Conservation (phyloP, 2,888 invertebrate species). For the Cephonodes hylas region DNA sequence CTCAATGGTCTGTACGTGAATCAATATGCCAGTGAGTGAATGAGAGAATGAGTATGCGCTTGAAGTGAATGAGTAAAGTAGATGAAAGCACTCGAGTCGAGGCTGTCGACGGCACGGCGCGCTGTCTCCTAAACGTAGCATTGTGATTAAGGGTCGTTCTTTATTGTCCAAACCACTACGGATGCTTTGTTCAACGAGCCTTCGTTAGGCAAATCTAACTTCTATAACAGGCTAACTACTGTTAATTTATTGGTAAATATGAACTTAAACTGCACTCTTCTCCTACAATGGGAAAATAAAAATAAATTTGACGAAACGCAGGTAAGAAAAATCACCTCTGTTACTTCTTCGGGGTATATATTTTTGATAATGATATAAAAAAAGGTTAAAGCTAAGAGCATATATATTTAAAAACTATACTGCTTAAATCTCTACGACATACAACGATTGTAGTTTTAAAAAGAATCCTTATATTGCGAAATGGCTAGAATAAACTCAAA, state of each 20-base stretch:
- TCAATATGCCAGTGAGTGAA: slow-evolving; percentile 16
- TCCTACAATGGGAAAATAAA: too few relatives aligned
- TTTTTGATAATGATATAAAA: too few relatives aligned
- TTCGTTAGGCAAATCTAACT: not conserved
- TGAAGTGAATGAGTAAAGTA: slow-evolving; percentile 34
- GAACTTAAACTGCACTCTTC: too few relatives aligned
- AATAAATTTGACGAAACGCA: too few relatives aligned
- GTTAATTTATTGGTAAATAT: not conserved
- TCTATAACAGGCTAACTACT: not conserved
- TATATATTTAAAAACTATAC: too few relatives aligned
- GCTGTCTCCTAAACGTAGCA: slow-evolving; percentile 31
- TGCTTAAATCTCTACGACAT: too few relatives aligned
- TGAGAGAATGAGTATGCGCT: slow-evolving; percentile 19
- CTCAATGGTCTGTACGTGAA: not conserved
- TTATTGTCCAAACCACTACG: slow-evolving; percentile 21
- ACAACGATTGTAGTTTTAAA: too few relatives aligned
- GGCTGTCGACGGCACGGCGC: slow-evolving; percentile 22
- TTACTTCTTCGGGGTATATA: too few relatives aligned
- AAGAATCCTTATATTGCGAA: not conserved
- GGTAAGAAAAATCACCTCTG: too few relatives aligned
- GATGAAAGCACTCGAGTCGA: slow-evolving; percentile 32
- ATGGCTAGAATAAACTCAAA: too few relatives aligned
- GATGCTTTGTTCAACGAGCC: not conserved
- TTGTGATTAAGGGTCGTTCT: slow-evolving; percentile 33
- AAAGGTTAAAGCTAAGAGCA: too few relatives aligned